Evolutionary conservation across 2,888 invertebrate genomes (phyloP).

Genomic region (Troides helena): DNA sequence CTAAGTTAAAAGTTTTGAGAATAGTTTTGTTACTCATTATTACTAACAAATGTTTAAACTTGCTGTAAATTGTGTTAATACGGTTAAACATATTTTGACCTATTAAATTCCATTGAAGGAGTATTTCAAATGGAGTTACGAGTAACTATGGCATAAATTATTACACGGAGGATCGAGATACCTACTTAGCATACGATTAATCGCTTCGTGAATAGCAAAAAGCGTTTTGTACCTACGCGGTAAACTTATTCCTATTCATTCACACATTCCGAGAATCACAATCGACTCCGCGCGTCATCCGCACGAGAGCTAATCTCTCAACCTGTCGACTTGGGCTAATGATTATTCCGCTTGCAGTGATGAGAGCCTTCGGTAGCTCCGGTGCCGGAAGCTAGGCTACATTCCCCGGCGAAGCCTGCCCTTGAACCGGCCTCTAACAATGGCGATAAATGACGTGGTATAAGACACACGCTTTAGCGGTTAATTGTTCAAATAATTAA

Average conservation of each 20-base stretch:
- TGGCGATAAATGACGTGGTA: slow-evolving; percentile 36
- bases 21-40: too few species aligned
- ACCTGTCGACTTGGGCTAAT: slow-evolving; percentile 38
- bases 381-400: slow-evolving; percentile 66
- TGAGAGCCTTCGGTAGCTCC: slow-evolving; percentile 34
- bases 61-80: not conserved
- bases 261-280: slow-evolving; percentile 27
- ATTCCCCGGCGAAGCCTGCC: slow-evolving; percentile 59
- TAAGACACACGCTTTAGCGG: slow-evolving; percentile 36
- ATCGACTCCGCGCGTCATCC: slow-evolving; percentile 25
- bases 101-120: not conserved
- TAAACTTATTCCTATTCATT: slow-evolving; percentile 22
- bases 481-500: not conserved
- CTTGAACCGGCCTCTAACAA: slow-evolving; percentile 63
- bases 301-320: slow-evolving; percentile 31
- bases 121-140: not conserved
- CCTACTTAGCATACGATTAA: slow-evolving; percentile 21
- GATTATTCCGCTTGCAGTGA: slow-evolving; percentile 49
- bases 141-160: not conserved
- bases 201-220: slow-evolving; percentile 19
- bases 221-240: slow-evolving; percentile 15
- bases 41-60: too few species aligned
- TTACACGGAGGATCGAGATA: slow-evolving; percentile 17
- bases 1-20: too few species aligned
- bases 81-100: not conserved